Conservation (phyloP, 2,113 vertebrate species). For the Ageneiosus marmoratus region DNA sequence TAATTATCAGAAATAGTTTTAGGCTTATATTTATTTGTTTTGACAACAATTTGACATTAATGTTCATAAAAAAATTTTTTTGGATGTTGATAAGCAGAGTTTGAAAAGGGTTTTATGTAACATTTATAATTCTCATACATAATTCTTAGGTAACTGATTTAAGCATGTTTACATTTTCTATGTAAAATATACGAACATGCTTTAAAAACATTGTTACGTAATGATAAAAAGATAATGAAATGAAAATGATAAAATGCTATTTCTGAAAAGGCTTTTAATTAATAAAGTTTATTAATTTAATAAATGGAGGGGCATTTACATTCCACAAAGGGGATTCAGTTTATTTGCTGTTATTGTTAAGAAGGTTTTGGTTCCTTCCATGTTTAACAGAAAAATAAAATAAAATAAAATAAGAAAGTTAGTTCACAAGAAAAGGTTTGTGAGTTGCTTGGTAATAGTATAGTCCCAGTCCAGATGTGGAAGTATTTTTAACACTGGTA, state of each 20-base stretch:
- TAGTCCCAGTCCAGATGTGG: too few species aligned
- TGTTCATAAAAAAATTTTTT: not conserved
- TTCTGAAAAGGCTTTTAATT: not conserved
- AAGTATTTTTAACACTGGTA: too few species aligned
- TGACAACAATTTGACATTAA: not conserved
- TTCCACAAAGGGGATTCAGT: not conserved
- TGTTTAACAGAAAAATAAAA: not conserved
- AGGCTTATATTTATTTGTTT: too few species aligned
- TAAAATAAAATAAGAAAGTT: too few species aligned
- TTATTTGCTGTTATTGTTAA: not conserved
- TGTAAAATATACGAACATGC: not conserved
- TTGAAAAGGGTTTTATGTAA: not conserved
- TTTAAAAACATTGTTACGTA: not conserved
- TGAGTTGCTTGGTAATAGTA: too few species aligned
- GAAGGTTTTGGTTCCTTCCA: not conserved
- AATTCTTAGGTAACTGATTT: too few species aligned
- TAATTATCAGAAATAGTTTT: too few species aligned
- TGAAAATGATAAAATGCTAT: too few species aligned
- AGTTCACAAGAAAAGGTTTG: too few species aligned
- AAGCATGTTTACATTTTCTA: not conserved
- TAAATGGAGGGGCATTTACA: not conserved
- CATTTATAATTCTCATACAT: too few species aligned
- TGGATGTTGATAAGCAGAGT: not conserved
- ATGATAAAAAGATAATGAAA: too few species aligned
- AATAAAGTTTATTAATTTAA: too few species aligned